A percentile compares a stretch with the other conserved stretches of the same genome.
Conservation (phyloP, 2,113 vertebrate genomes). For the Neoarius graeffei region DNA sequence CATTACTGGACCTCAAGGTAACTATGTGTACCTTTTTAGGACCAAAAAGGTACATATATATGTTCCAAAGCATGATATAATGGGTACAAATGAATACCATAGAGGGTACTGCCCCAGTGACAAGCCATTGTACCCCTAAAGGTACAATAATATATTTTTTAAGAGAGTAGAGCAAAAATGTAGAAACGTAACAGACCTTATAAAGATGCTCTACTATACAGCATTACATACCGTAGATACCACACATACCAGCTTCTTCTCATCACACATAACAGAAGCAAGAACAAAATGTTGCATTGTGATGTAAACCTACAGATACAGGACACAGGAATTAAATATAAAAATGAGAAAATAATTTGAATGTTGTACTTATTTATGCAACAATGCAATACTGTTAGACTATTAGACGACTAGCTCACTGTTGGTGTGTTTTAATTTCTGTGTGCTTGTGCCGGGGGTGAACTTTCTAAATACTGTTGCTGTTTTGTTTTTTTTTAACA, state of each 20-base stretch:
- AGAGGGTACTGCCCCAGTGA: too few relatives aligned
- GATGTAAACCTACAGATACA: background rate
- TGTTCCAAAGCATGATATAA: too few relatives aligned
- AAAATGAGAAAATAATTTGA: background rate
- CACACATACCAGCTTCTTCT: background rate
- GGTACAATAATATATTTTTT: too few relatives aligned
- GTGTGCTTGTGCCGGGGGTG: background rate
- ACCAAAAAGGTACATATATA: too few relatives aligned
- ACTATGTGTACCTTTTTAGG: too few relatives aligned
- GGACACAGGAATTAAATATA: background rate
- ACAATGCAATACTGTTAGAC: background rate
- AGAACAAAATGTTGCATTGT: background rate
- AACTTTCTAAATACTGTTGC: background rate
- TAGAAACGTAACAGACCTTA: background rate
- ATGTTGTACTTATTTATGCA: background rate
- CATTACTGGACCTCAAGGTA: too few relatives aligned
- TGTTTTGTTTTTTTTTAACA: background rate
- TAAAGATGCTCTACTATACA: background rate
- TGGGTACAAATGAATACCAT: too few relatives aligned
- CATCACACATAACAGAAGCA: background rate
- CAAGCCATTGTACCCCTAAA: too few relatives aligned
- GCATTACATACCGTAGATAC: background rate
- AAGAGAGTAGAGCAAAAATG: background rate
- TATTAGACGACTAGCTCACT: background rate
- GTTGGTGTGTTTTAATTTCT: background rate